A percentile compares a stretch with the other conserved stretches of the same genome.
Conservation (phyloP, 2,113 vertebrate species). For the Oncorhynchus masou region DNA sequence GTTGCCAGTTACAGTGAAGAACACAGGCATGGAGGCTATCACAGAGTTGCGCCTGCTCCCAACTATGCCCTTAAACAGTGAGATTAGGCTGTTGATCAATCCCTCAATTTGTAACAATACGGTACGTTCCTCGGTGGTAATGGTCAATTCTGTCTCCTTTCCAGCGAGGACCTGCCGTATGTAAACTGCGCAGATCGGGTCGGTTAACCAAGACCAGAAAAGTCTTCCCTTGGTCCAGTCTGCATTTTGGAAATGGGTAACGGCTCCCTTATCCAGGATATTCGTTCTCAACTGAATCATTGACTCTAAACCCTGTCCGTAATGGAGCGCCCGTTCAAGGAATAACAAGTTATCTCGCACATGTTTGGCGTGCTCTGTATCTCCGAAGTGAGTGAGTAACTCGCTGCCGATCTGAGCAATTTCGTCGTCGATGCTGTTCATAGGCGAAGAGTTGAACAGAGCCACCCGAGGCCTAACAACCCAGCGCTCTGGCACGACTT, state of each 20-base stretch:
- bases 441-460: neutral
- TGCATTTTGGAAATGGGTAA: neutral
- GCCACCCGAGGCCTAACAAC: too few relatives aligned
- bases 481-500: neutral
- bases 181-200: neutral
- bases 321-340: neutral
- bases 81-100: too few relatives aligned
- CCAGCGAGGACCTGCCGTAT: neutral
- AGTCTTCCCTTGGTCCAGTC: neutral
- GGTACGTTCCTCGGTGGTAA: neutral
- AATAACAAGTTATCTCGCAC: neutral
- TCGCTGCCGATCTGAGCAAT: neutral
- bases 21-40: too few relatives aligned
- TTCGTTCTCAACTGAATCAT: fast-evolving
- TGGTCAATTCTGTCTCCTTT: neutral
- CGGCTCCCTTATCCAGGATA: neutral
- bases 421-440: neutral
- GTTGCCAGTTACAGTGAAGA: too few relatives aligned
- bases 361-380: neutral
- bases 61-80: too few relatives aligned
- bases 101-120: neutral
- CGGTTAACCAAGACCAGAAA: neutral
- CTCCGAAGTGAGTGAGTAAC: neutral
- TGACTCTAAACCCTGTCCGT: neutral
- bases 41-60: too few relatives aligned